These are phyloP conservation scores for Crotalus tigris DNA, from an alignment of 2,113 vertebrate species.

Conservation along the genomic window DNA sequence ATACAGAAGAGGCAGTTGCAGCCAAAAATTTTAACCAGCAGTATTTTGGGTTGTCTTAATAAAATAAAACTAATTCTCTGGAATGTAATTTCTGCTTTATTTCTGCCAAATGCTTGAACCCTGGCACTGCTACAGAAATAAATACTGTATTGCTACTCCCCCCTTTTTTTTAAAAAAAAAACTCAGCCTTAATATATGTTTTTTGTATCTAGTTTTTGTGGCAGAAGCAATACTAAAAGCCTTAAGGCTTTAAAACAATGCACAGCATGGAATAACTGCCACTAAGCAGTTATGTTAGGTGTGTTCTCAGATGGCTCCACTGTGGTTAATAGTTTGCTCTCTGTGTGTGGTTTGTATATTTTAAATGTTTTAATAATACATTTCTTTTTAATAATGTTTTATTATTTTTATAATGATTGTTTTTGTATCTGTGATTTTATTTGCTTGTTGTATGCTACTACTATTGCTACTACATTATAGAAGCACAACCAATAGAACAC, in stretches of 20 bases:
- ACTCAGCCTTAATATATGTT: accelerated
- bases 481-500: too few species aligned
- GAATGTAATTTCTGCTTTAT: background rate
- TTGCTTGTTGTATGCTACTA: background rate
- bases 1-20: background rate
- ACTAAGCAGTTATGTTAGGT: background rate
- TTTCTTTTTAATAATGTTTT: background rate
- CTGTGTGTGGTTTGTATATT: background rate
- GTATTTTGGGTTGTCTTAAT: background rate
- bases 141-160: accelerated
- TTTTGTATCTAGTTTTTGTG: background rate
- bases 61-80: slow-evolving; percentile 10
- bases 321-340: background rate
- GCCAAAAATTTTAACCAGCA: background rate
- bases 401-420: background rate
- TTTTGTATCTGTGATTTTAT: background rate
- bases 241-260: background rate
- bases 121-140: background rate
- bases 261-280: background rate
- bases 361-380: background rate
- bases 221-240: background rate
- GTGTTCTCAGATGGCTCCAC: background rate
- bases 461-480: background rate
- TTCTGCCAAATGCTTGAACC: background rate
- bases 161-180: background rate